A percentile compares a stretch with the other conserved stretches of the same genome.
Conservation (phyloP, 1,140 invertebrate genomes). For the Paraescarpia echinospica region DNA sequence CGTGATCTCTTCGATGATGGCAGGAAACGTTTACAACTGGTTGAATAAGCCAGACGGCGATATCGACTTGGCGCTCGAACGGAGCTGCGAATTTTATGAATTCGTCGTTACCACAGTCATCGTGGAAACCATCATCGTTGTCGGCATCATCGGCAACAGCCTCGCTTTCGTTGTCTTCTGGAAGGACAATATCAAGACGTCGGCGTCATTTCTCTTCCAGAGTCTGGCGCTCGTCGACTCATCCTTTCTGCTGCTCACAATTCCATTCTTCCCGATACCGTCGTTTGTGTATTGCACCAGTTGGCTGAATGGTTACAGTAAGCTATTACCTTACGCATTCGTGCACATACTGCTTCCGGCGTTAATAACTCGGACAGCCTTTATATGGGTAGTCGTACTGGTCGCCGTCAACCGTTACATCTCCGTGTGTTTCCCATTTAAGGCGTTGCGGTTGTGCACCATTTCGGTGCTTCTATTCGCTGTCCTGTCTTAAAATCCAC, state of each 20-base stretch:
- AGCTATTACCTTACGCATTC: neutral
- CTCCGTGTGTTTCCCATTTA: constrained; percentile 25
- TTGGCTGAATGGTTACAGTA: neutral
- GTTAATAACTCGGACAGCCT: constrained; percentile 20
- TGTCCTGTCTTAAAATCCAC: too few species aligned
- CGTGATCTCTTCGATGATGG: too few species aligned
- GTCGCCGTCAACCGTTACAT: constrained; percentile 30
- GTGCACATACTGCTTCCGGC: constrained; percentile 15
- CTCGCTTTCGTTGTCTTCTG: constrained; percentile 23
- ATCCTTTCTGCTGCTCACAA: constrained; percentile 10
- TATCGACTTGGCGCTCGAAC: neutral
- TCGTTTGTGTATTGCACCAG: constrained; percentile 7
- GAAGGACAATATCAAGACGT: constrained; percentile 27
- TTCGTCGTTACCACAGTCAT: constrained; percentile 24
- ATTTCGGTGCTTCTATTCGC: constrained; percentile 21
- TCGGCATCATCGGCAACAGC: constrained; percentile 28
- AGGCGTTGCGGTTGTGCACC: constrained; percentile 19
- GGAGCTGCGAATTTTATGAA: constrained; percentile 21
- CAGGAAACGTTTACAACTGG: too few species aligned
- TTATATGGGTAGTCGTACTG: constrained; percentile 29
- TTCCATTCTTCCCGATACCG: constrained; percentile 22
- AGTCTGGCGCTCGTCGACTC: constrained; percentile 25
- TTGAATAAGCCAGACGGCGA: too few species aligned
- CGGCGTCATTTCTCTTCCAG: constrained; percentile 29
- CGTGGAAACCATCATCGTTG: constrained; percentile 16